Evolutionary conservation across 2,113 vertebrate species (phyloP).

Genomic region (Apeltes quadracus): DNA sequence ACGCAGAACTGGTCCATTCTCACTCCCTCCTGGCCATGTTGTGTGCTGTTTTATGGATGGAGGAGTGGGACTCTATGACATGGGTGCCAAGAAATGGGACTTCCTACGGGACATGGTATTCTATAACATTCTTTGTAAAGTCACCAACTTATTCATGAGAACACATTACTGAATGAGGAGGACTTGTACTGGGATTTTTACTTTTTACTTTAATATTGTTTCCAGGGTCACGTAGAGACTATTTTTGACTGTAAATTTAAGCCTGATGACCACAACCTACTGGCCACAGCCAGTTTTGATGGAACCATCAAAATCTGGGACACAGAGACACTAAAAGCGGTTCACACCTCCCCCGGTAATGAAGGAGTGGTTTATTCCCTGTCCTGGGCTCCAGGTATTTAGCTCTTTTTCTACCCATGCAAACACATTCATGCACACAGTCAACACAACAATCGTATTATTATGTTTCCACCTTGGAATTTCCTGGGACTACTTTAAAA

Average conservation of each 20-base stretch:
- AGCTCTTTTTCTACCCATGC: background rate
- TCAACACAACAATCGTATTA: background rate
- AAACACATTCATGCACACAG: background rate
- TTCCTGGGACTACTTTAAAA: too few species aligned
- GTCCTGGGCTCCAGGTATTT: conserved; percentile 96
- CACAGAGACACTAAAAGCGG: conserved; percentile 92
- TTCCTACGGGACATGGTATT: conserved; percentile 96
- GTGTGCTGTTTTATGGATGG: conserved; percentile 99
- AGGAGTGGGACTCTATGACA: conserved; percentile 95
- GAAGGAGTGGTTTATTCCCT: conserved; percentile 98
- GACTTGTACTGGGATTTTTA: background rate
- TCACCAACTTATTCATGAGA: background rate
- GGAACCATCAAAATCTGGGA: conserved; percentile 99
- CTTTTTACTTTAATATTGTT: conserved; percentile 29
- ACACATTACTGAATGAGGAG: background rate
- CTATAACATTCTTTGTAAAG: background rate
- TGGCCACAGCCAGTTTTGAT: conserved; percentile 98
- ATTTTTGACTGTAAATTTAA: conserved; percentile 99
- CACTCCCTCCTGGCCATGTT: conserved; percentile 91
- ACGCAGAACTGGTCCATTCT: conserved; percentile 92
- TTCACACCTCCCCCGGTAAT: conserved; percentile 94
- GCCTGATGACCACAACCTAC: conserved; percentile 92
- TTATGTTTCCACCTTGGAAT: background rate
- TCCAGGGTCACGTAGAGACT: conserved; percentile 96
- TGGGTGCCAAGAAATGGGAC: conserved; percentile 97